Evolutionary conservation across 2,888 invertebrate species (phyloP).

Genomic region (Leptinotarsa juncta): DNA sequence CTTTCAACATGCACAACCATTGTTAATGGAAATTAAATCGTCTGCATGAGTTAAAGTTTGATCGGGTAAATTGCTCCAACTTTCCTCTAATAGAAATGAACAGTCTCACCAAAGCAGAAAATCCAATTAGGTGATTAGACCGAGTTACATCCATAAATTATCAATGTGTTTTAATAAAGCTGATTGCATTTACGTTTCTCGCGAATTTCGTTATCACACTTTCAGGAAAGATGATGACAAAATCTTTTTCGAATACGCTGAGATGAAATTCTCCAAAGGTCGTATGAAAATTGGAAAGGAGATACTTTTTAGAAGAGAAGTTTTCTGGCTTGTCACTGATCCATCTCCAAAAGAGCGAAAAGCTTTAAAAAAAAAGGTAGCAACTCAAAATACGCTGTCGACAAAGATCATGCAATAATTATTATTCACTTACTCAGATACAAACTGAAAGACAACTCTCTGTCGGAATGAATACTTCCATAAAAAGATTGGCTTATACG

Average conservation of each 20-base stretch:
- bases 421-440: too few species aligned
- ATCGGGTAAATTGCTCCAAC: constrained; percentile 54
- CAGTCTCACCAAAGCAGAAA: constrained; percentile 44
- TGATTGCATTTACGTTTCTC: constrained; percentile 35
- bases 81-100: constrained; percentile 43
- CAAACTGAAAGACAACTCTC: too few species aligned
- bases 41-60: constrained; percentile 55
- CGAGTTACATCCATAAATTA: constrained; percentile 48
- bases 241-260: not conserved
- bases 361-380: too few species aligned
- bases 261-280: too few species aligned
- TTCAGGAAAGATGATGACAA: not conserved
- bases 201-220: not conserved
- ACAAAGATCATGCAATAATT: too few species aligned
- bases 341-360: too few species aligned
- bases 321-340: not conserved
- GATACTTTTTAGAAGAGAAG: not conserved
- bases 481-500: too few species aligned
- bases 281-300: too few species aligned
- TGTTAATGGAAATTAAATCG: constrained; percentile 57
- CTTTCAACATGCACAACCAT: constrained; percentile 9
- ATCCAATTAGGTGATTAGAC: constrained; percentile 53
- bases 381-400: too few species aligned
- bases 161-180: constrained; percentile 37
- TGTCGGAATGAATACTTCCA: too few species aligned